A percentile compares a stretch with the other conserved stretches of the same genome.
phyloP scores from a whole-genome alignment of 2,797 vertebrate genomes.

The Cuculus canorus region DNA sequence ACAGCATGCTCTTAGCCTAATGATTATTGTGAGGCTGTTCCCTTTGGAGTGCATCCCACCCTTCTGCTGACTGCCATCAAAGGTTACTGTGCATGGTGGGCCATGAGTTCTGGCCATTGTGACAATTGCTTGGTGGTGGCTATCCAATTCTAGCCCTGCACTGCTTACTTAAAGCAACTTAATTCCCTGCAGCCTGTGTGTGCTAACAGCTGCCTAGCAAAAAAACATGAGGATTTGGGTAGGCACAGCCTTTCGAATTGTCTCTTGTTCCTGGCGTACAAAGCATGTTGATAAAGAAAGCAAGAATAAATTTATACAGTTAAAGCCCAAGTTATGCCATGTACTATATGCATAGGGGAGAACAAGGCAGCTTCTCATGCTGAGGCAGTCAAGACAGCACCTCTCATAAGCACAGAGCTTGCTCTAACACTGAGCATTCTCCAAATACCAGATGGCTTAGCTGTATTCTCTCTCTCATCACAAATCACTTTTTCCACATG shows the following conservation, averaged over 20 bases:
- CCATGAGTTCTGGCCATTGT: neutral
- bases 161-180: neutral
- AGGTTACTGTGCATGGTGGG: neutral
- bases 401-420: neutral
- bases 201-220: neutral
- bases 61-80: neutral
- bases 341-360: neutral
- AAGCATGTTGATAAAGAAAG: neutral
- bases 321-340: neutral
- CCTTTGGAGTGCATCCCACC: neutral
- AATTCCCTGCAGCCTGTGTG: neutral
- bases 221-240: neutral
- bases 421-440: neutral
- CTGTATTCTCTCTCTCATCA: neutral
- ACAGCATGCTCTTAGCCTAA: neutral
- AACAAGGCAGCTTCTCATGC: neutral
- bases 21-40: neutral
- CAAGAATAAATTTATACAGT: neutral
- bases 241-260: neutral
- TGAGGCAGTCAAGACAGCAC: slow-evolving; percentile 4
- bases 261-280: neutral
- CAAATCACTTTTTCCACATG: slow-evolving; percentile 36
- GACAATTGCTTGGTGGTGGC: neutral
- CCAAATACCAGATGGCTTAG: slow-evolving; percentile 32
- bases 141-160: neutral